Evolutionary conservation across 2,113 vertebrate genomes (phyloP).

Genomic region (Stegostoma tigrinum): DNA sequence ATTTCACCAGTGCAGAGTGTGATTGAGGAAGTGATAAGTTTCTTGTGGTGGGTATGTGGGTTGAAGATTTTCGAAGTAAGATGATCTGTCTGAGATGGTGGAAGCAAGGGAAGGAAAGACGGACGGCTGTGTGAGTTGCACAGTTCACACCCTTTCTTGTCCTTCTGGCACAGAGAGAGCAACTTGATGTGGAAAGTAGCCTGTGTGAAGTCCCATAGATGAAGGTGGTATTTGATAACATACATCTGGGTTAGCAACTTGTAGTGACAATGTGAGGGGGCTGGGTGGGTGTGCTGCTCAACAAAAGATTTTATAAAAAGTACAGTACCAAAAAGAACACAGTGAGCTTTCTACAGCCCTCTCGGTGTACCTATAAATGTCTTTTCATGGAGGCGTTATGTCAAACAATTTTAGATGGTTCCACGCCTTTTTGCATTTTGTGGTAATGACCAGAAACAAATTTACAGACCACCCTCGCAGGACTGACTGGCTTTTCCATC

Average conservation of each 20-base stretch:
- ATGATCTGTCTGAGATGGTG: background rate
- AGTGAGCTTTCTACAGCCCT: background rate
- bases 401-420: background rate
- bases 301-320: background rate
- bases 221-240: background rate
- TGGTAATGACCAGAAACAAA: background rate
- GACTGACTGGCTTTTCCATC: background rate
- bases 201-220: background rate
- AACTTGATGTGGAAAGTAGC: background rate
- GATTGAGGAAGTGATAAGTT: conserved; percentile 24
- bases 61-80: background rate
- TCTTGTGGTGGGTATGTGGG: conserved; percentile 12
- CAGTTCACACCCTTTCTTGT: background rate
- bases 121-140: background rate
- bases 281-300: no score
- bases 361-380: background rate
- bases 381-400: background rate
- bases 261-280: background rate
- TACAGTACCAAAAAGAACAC: background rate
- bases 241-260: background rate
- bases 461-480: background rate
- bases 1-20: background rate
- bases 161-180: background rate
- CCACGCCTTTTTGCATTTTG: background rate
- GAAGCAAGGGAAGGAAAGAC: background rate